These are phyloP conservation scores for Parazoanthus darwini DNA, from an alignment of 92 coral and sea anemone species.

Conservation along the genomic window DNA sequence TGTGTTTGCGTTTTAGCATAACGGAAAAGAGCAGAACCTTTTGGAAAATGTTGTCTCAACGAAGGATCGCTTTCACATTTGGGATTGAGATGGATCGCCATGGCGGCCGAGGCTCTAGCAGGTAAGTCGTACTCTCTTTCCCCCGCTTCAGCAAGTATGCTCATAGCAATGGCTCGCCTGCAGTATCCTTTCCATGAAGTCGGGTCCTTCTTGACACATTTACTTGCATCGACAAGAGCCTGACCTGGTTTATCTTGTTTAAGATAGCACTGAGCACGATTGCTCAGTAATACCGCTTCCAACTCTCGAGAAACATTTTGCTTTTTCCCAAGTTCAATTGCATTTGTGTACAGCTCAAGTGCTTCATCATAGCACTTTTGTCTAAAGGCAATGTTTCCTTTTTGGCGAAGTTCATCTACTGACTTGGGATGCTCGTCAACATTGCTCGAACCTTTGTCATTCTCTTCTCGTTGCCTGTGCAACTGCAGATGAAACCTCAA, in stretches of 20 bases:
- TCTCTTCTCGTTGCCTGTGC: too few species aligned
- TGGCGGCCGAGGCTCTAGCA: constrained; percentile 22
- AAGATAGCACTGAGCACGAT: constrained; percentile 33
- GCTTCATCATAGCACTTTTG: constrained; percentile 4
- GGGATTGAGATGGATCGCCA: constrained; percentile 28
- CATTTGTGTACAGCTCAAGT: neutral
- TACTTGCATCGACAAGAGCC: constrained; percentile 27
- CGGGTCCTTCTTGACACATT: constrained; percentile 18
- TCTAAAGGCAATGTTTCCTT: constrained; percentile 12
- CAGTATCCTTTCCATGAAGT: constrained; percentile 32
- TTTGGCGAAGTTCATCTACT: constrained; percentile 4
- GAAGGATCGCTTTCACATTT: neutral
- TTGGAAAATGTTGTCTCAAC: neutral
- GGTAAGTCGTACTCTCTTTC: constrained; percentile 9
- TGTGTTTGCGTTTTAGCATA: neutral
- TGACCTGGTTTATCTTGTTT: constrained; percentile 5
- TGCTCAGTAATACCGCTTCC: neutral
- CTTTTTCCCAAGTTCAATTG: neutral
- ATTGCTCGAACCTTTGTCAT: neutral
- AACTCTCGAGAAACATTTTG: neutral
- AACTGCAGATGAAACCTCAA: neutral
- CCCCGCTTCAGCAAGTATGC: neutral
- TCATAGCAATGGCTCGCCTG: constrained; percentile 28
- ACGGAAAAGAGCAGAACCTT: neutral
- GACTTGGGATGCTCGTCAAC: neutral